A percentile compares a stretch with the other conserved stretches of the same genome.
Evolutionary conservation across 2,888 invertebrate genomes (phyloP).

Genomic region (Archips xylosteana): DNA sequence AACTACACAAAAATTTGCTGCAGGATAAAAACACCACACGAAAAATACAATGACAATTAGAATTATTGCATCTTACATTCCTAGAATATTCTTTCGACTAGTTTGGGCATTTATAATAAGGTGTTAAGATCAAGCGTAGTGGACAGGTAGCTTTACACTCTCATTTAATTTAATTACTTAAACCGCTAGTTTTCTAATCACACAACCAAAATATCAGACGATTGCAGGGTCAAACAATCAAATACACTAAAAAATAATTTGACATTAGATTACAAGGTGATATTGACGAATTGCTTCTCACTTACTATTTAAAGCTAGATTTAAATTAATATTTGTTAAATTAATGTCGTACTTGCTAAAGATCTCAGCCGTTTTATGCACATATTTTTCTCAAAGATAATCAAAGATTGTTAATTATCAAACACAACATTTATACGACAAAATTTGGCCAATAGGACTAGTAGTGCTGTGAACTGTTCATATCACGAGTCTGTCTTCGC

Average conservation of each 20-base stretch:
- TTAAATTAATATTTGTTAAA: conserved; percentile 29
- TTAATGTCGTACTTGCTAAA: conserved; percentile 1
- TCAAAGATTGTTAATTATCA: too few species aligned
- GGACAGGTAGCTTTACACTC: conserved; percentile 13
- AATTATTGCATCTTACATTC: conserved; percentile 19
- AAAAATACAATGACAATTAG: conserved; percentile 5
- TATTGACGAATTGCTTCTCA: conserved; percentile 64
- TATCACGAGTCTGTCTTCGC: too few species aligned
- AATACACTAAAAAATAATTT: conserved; percentile 65
- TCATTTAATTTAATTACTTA: conserved; percentile 27
- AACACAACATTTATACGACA: too few species aligned
- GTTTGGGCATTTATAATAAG: conserved; percentile 10
- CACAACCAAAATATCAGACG: conserved; percentile 68
- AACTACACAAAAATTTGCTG: conserved; percentile 4
- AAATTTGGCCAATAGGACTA: too few species aligned
- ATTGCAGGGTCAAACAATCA: conserved; percentile 48
- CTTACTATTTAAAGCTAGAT: conserved; percentile 46
- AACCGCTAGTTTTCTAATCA: conserved; percentile 53
- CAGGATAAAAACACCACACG: conserved; percentile 11
- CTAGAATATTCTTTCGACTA: conserved; percentile 12
- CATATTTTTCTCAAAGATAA: background rate
- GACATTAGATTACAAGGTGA: conserved; percentile 72
- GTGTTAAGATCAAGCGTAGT: conserved; percentile 23
- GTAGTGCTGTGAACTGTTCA: too few species aligned
- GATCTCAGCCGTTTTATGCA: background rate